Percentiles rank a stretch among this genome's conserved stretches.
Evolutionary conservation across 2,113 vertebrate genomes (phyloP).

Genomic region (Sander lucioperca): DNA sequence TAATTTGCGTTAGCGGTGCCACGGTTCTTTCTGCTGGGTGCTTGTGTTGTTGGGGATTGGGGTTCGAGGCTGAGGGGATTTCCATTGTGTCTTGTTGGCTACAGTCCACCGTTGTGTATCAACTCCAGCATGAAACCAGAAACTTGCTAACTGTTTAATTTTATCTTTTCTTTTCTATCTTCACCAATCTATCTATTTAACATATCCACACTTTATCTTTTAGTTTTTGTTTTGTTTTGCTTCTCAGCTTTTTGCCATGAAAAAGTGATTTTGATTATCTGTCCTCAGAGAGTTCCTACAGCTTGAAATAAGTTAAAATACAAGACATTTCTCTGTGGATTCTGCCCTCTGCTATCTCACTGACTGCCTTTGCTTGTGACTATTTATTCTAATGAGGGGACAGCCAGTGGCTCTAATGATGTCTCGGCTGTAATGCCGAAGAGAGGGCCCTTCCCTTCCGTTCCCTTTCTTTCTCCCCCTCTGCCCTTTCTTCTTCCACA

Average conservation of each 20-base stretch:
- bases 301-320: conserved; percentile 45
- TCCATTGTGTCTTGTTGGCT: conserved; percentile 44
- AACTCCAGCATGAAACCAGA: conserved; percentile 68
- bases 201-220: not conserved
- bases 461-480: not conserved
- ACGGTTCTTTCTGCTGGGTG: conserved; percentile 22
- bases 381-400: conserved; percentile 70
- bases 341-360: conserved; percentile 33
- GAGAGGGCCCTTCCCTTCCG: conserved; percentile 41
- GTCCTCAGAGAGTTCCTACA: conserved; percentile 23
- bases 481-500: conserved; percentile 40
- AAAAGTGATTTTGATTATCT: conserved; percentile 2
- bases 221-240: not conserved
- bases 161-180: conserved; percentile 43
- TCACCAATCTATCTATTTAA: not conserved
- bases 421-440: conserved; percentile 56
- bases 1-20: not conserved
- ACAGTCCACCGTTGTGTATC: conserved; percentile 57
- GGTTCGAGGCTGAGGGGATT: conserved; percentile 47
- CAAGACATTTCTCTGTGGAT: conserved; percentile 25
- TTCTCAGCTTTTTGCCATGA: conserved; percentile 6
- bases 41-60: conserved; percentile 40
- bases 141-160: conserved; percentile 72
- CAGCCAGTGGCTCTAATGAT: conserved; percentile 59
- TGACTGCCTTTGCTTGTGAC: conserved; percentile 53